phyloP scores from a whole-genome alignment of 2,113 vertebrate genomes.

The Jaculus jaculus region DNA sequence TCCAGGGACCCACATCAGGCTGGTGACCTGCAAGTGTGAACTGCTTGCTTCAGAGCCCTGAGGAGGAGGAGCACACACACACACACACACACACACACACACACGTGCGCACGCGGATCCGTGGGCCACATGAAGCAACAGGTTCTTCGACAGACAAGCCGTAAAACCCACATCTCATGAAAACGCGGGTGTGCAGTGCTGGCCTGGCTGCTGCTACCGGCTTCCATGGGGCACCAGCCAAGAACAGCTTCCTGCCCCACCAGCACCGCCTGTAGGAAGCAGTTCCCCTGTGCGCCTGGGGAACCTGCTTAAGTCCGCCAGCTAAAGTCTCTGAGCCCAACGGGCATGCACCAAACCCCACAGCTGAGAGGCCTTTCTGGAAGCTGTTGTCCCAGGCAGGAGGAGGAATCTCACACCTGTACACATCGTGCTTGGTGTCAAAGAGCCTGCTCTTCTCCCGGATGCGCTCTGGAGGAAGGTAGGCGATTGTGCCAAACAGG shows the following conservation, averaged over 20 bases:
- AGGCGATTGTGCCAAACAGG: conserved; percentile 97
- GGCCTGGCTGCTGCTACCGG: neutral
- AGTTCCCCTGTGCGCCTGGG: neutral
- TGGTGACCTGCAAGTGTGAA: neutral
- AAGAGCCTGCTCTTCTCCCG: conserved; percentile 95
- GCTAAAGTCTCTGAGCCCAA: neutral
- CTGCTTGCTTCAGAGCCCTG: neutral
- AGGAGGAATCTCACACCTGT: conserved; percentile 88
- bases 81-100: too few relatives aligned
- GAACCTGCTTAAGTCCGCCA: fast-evolving
- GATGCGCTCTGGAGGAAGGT: conserved; percentile 97
- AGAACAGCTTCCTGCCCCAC: fast-evolving
- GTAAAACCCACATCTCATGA: neutral
- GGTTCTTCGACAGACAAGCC: neutral
- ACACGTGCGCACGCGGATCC: neutral
- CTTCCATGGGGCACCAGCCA: neutral
- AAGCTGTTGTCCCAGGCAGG: fast-evolving
- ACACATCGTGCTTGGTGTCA: conserved; percentile 97
- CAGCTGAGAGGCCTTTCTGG: fast-evolving
- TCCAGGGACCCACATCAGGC: neutral
- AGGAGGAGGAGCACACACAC: neutral
- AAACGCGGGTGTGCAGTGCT: fast-evolving
- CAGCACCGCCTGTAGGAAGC: neutral
- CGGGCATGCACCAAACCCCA: neutral
- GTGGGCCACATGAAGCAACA: fast-evolving